Evolutionary conservation across 35 echinoderm and acorn worm genomes (phyloP), one percentile per base, ranked within the genome.

Genomic region (Patiria miniata): DNA sequence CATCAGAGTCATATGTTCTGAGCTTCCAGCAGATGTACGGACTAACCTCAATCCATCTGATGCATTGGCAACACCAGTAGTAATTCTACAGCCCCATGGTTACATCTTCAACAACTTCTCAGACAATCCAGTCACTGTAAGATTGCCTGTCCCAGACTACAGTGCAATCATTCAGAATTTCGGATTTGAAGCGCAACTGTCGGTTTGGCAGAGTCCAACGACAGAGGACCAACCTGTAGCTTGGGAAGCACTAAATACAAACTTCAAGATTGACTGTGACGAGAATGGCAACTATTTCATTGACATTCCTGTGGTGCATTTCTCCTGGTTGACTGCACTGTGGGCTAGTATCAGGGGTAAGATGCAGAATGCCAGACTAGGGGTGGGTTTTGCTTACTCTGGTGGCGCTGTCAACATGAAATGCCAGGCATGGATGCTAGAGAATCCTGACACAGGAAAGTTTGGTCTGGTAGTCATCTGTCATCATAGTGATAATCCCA

Each of bases 401-500:
- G 91, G 85, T 36, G 91, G 95, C 6, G 91, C 91, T 2, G 84
- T 88, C 34, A 91, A 55, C 59, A 92, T 97, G 90, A 97, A 97
- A 39, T 97, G 95, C 47, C 95, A 97, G 58, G 95, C 95, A 17
- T 97, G 91, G 88, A 97, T 97, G 95, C 81, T 93, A 80, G 95
- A 97, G 37, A 90, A 69, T 57, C 51, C 83, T 36, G 88, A 97
- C 38, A 91, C 95, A 0, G 84, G 90, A 22, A 97, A 97, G 81
- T 97, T 97, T 97, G 91, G 91, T 44, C 88, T 97, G 1, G 91
- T 97, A 52, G 85, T 97, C 32, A 93, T 97, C 37, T 97, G 91
- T 38, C 95, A 97, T 40, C 59, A 68, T 18, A 97, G 89, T 88
- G 95, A 93, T 22, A 83, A 92, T 15, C 60, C 85, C 14, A 90